Evolutionary conservation across 1,140 invertebrate species (phyloP).

Genomic region (Calliopsis andreniformis): DNA sequence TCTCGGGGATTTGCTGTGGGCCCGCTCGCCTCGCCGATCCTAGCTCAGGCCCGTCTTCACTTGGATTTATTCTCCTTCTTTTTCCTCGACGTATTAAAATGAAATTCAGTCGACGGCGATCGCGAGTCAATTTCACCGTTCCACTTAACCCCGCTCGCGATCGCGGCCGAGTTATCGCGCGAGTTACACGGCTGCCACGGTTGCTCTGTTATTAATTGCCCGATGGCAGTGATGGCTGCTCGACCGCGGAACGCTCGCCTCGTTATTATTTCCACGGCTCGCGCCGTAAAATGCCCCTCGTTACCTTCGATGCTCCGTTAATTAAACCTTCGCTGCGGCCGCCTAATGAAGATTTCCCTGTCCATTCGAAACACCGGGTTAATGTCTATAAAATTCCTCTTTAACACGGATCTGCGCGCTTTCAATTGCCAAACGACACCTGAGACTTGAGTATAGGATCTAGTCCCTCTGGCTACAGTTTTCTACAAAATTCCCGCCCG

Average conservation of each 20-base stretch:
- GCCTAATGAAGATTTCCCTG: neutral
- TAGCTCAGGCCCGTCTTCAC: neutral
- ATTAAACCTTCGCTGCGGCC: neutral
- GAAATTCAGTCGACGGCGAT: neutral
- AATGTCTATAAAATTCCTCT: neutral
- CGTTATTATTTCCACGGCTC: conserved; percentile 1
- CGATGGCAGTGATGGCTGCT: neutral
- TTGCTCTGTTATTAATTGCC: conserved; percentile 17
- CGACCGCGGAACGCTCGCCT: neutral
- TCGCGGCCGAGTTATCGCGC: neutral
- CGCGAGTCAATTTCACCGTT: conserved; percentile 3
- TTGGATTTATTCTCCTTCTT: neutral
- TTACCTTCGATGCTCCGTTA: neutral
- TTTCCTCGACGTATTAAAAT: neutral
- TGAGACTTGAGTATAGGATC: too few species aligned
- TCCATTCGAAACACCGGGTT: neutral
- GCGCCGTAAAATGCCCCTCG: neutral
- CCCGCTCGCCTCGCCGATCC: neutral
- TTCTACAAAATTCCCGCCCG: neutral
- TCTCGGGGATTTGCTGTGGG: neutral
- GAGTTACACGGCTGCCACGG: neutral
- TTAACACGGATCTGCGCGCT: too few species aligned
- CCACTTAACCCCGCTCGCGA: neutral
- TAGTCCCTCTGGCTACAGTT: too few species aligned
- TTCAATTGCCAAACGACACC: too few species aligned